Evolutionary conservation across 2,888 invertebrate species (phyloP).

Genomic region (Dioctria rufipes): DNA sequence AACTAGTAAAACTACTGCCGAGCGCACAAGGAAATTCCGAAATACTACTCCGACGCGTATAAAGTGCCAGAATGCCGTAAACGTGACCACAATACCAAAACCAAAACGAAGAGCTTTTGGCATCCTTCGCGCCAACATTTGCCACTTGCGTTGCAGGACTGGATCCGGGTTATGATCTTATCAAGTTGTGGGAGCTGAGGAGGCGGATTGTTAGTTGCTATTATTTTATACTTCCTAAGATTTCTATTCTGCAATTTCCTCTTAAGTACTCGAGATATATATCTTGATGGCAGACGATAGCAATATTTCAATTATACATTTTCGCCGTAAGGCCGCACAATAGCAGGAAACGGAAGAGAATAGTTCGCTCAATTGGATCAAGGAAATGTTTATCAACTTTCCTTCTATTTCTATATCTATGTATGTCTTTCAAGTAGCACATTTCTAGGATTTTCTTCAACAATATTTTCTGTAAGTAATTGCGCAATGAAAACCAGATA

Average conservation of each 20-base stretch:
- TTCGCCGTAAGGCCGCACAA: not conserved
- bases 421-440: not conserved
- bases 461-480: not conserved
- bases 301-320: slow-evolving; percentile 56
- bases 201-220: slow-evolving; percentile 18
- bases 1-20: not conserved
- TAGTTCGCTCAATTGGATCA: slow-evolving; percentile 43
- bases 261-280: slow-evolving; percentile 53
- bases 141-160: slow-evolving; percentile 43
- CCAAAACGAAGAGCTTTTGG: slow-evolving; percentile 21
- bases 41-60: slow-evolving; percentile 40
- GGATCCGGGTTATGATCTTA: slow-evolving; percentile 12
- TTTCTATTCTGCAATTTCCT: slow-evolving; percentile 55
- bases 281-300: slow-evolving; percentile 55
- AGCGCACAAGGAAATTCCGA: slow-evolving; percentile 33
- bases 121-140: slow-evolving; percentile 39
- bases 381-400: slow-evolving; percentile 35
- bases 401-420: not conserved
- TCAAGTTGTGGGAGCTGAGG: slow-evolving; percentile 23
- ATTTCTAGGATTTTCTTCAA: not conserved
- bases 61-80: slow-evolving; percentile 47
- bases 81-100: slow-evolving; percentile 40
- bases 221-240: slow-evolving; percentile 54
- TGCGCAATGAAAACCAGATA: not conserved
- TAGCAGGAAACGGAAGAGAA: slow-evolving; percentile 9